Conservation (phyloP, 2,113 vertebrate genomes). For the Chaetops frenatus region DNA sequence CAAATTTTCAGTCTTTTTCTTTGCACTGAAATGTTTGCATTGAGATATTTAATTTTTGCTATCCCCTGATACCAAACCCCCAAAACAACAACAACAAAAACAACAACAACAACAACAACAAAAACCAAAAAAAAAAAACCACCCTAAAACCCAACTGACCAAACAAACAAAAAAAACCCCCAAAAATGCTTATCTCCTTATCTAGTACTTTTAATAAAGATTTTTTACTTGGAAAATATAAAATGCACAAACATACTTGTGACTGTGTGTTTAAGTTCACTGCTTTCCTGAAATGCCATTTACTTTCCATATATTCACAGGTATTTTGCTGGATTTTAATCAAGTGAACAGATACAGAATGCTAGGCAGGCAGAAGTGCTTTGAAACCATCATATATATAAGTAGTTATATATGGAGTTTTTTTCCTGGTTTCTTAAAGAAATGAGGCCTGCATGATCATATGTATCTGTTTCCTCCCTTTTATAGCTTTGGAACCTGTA, state of each 20-base stretch:
- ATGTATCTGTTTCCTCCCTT: fast-evolving
- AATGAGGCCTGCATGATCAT: neutral
- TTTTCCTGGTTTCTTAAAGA: neutral
- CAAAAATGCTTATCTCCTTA: neutral
- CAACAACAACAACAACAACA: too few species aligned
- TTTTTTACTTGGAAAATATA: neutral
- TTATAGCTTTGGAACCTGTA: neutral
- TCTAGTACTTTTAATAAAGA: neutral
- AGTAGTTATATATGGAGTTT: neutral
- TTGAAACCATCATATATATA: neutral
- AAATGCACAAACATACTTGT: neutral
- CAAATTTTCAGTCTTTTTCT: neutral
- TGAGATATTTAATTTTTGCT: neutral
- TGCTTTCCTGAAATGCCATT: neutral
- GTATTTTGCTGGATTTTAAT: neutral
- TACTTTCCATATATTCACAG: neutral
- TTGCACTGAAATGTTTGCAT: neutral
- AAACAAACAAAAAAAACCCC: too few species aligned
- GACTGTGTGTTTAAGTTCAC: neutral
- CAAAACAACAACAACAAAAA: too few species aligned
- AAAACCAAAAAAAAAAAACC: neutral
- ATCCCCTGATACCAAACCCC: fast-evolving
- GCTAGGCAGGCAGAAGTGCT: neutral
- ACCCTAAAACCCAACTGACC: too few species aligned
- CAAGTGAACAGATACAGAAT: neutral